Percentiles rank a stretch among this genome's conserved stretches.
Evolutionary conservation across 2,113 vertebrate species (phyloP).

Genomic region (Aythya baeri): DNA sequence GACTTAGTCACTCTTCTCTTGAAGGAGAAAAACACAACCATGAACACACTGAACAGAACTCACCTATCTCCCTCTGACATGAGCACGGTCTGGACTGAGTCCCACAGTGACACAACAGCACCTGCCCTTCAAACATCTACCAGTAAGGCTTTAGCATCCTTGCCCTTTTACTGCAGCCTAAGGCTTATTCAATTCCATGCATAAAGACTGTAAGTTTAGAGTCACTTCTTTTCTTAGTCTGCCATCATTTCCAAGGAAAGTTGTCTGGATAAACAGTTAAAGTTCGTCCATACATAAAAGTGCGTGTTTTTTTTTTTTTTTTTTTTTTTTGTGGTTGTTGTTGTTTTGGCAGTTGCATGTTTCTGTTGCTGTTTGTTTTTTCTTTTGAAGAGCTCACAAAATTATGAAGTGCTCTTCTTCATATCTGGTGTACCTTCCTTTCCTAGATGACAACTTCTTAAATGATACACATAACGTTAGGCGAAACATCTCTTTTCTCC

Average conservation of each 20-base stretch:
- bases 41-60: neutral
- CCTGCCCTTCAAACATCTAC: neutral
- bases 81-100: neutral
- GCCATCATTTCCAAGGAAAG: neutral
- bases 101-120: neutral
- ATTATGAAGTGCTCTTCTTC: neutral
- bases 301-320: neutral
- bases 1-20: neutral
- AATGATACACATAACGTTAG: neutral
- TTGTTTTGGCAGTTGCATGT: neutral
- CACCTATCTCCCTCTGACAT: neutral
- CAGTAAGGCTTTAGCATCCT: neutral
- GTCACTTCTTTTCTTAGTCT: neutral
- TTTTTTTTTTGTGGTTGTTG: neutral
- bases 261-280: neutral
- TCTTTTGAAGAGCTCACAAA: neutral
- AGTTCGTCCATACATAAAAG: neutral
- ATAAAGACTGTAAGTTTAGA: neutral
- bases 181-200: neutral
- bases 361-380: neutral
- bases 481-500: neutral
- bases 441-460: neutral
- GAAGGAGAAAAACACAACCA: neutral
- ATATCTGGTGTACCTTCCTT: neutral
- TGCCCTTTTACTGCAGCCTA: neutral